A percentile compares a stretch with the other conserved stretches of the same genome.
These are phyloP conservation scores for Carettochelys insculpta DNA, from an alignment of 2,113 vertebrate species.

Conservation along the genomic window DNA sequence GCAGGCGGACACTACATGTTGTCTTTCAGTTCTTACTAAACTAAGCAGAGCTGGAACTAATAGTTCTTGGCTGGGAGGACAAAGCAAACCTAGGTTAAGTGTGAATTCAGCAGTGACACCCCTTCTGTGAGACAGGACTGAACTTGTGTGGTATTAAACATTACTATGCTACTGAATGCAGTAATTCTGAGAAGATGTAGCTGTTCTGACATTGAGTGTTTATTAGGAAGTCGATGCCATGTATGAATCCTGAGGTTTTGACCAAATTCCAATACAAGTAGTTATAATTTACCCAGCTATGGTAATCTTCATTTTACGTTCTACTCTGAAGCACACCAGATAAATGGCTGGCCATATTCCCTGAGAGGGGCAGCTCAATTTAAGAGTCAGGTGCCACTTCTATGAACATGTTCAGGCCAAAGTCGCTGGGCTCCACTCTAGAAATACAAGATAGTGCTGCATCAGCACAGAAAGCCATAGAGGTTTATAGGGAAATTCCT, in stretches of 20 bases:
- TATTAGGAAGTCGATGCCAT: background rate
- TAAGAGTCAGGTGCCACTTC: no score
- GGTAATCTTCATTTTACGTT: no score
- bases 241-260: background rate
- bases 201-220: background rate
- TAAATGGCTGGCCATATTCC: no score
- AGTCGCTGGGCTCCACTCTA: no score
- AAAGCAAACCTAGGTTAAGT: background rate
- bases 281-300: background rate
- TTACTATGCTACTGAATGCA: background rate
- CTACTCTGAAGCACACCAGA: no score
- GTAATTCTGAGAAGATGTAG: background rate
- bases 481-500: no score
- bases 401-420: no score
- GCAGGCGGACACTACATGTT: no score
- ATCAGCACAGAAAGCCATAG: no score
- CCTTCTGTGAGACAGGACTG: background rate
- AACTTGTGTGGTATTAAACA: no score
- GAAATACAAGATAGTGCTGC: no score
- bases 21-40: background rate
- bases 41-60: background rate
- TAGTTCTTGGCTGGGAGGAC: background rate
- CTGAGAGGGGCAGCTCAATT: no score
- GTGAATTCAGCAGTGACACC: background rate
- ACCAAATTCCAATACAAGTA: background rate